phyloP scores from a whole-genome alignment of 2,797 vertebrate species.

The Dryobates pubescens region DNA sequence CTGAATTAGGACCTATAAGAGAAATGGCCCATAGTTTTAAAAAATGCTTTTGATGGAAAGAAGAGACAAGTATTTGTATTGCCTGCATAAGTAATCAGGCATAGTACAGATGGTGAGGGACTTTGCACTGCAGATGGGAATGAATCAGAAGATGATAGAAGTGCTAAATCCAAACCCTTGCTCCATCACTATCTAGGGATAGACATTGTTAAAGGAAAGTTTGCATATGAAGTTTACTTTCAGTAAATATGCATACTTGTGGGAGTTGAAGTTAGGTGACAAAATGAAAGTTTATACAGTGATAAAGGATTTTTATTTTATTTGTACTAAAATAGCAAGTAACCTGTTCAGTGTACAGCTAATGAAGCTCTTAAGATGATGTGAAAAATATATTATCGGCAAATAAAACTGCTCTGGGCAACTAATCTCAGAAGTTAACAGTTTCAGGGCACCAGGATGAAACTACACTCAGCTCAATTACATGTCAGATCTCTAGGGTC shows the following conservation, averaged over 20 bases:
- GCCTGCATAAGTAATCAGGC: slow-evolving; percentile 34
- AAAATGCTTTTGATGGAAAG: slow-evolving; percentile 2
- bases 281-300: not conserved
- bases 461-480: not conserved
- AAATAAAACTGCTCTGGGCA: not conserved
- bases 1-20: not conserved
- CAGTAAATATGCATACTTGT: slow-evolving; percentile 5
- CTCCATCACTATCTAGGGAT: slow-evolving; percentile 16
- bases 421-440: not conserved
- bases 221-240: slow-evolving; percentile 49
- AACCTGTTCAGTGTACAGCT: not conserved
- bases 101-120: slow-evolving; percentile 58
- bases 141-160: slow-evolving; percentile 57
- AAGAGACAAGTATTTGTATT: slow-evolving; percentile 16
- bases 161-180: slow-evolving; percentile 52
- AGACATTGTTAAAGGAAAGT: slow-evolving; percentile 31
- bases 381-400: not conserved
- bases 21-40: not conserved
- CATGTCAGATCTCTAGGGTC: not conserved
- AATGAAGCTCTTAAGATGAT: not conserved
- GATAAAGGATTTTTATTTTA: not conserved
- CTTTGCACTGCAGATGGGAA: slow-evolving; percentile 60
- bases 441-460: not conserved
- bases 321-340: not conserved
- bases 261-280: slow-evolving; percentile 14